Percentiles rank a stretch among this genome's conserved stretches.
Conservation (phyloP, 1,140 invertebrate species). For the Ostrea denselamellosa region DNA sequence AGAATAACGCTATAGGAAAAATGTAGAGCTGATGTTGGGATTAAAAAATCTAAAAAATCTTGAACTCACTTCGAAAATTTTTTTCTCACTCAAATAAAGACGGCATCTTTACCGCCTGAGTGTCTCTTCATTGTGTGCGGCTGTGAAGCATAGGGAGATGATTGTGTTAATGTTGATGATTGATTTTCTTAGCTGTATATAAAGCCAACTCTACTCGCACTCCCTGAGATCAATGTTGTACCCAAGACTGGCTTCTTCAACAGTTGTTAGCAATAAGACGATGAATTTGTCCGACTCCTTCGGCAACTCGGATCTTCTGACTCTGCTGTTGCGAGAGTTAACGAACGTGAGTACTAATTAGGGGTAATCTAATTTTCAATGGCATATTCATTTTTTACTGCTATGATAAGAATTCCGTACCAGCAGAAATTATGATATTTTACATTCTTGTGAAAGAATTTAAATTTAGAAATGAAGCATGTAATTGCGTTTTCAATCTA, state of each 20-base stretch:
- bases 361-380: neutral
- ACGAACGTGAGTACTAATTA: neutral
- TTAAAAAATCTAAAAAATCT: neutral
- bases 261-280: neutral
- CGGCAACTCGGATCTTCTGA: neutral
- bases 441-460: neutral
- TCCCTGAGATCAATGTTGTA: neutral
- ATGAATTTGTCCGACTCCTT: neutral
- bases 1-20: neutral
- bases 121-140: neutral
- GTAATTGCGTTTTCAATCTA: no score
- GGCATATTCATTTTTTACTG: no score
- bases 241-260: neutral
- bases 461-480: neutral
- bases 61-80: neutral
- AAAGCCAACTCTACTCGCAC: neutral
- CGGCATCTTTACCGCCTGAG: neutral
- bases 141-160: neutral
- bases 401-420: no score
- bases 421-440: neutral
- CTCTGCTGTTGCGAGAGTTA: neutral
- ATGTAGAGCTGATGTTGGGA: neutral
- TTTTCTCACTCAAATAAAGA: neutral
- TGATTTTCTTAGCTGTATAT: neutral
- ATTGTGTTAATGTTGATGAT: neutral